Percentiles rank a stretch among this genome's conserved stretches.
Evolutionary conservation across 30 jellyfish, hydroid and myxozoan genomes (phyloP).

Genomic region (Hydra vulgaris): DNA sequence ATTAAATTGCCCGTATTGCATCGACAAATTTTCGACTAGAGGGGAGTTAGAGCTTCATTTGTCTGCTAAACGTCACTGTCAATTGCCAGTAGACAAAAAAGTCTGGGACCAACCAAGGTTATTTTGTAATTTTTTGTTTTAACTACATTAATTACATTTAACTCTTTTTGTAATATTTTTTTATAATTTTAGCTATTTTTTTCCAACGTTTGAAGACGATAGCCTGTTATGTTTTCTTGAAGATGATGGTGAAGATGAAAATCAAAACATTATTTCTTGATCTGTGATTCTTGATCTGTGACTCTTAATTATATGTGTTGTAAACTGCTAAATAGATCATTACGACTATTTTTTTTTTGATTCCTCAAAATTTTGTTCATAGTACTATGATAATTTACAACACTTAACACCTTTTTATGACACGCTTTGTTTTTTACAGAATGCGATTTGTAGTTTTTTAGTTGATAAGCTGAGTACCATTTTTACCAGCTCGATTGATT

Average conservation of each 20-base stretch:
- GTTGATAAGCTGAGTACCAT: too few species aligned
- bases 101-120: conserved; percentile 97
- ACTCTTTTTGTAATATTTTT: background rate
- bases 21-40: conserved; percentile 4
- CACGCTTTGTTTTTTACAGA: too few species aligned
- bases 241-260: conserved; percentile 67
- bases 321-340: too few species aligned
- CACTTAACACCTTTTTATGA: too few species aligned
- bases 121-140: conserved; percentile 8
- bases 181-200: conserved; percentile 20
- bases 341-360: too few species aligned
- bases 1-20: conserved; percentile 65
- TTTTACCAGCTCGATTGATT: too few species aligned
- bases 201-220: conserved; percentile 45
- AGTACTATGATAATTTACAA: too few species aligned
- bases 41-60: conserved; percentile 41
- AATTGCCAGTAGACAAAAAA: conserved; percentile 61
- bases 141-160: background rate
- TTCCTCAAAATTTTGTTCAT: too few species aligned
- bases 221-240: conserved; percentile 49
- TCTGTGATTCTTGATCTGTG: too few species aligned
- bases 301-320: too few species aligned
- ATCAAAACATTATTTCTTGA: conserved; percentile 8
- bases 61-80: conserved; percentile 40
- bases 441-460: too few species aligned